phyloP scores from a whole-genome alignment of 2,888 invertebrate species.

The Acronicta alni region DNA sequence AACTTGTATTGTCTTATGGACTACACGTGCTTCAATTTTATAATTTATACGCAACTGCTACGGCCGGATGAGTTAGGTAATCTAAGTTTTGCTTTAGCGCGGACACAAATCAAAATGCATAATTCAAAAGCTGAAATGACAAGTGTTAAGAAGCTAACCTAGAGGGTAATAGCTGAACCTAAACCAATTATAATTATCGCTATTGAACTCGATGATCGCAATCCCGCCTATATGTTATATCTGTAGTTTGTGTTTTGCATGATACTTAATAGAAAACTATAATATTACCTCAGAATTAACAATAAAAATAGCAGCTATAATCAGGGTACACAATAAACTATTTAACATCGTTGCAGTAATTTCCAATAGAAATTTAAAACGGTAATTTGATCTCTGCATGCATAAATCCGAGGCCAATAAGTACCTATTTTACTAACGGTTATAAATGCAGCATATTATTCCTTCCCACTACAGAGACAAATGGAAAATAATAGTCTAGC shows the following conservation, averaged over 20 bases:
- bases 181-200: conserved; percentile 38
- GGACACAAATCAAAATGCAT: conserved; percentile 58
- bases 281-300: conserved; percentile 25
- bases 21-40: conserved; percentile 81
- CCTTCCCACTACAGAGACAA: conserved; percentile 20
- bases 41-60: conserved; percentile 78
- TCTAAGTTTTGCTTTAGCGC: conserved; percentile 71
- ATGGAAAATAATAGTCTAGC: conserved; percentile 43
- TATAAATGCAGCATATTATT: conserved; percentile 8
- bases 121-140: conserved; percentile 25
- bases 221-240: conserved; percentile 81
- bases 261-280: conserved; percentile 67
- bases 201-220: conserved; percentile 86
- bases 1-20: conserved; percentile 71
- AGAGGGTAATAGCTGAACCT: conserved; percentile 35
- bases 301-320: conserved; percentile 5
- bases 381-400: conserved; percentile 40
- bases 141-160: conserved; percentile 47
- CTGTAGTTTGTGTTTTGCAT: conserved; percentile 80
- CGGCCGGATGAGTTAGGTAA: conserved; percentile 67
- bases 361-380: conserved; percentile 11
- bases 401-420: conserved; percentile 17
- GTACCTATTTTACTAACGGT: conserved; percentile 1
- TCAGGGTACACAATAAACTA: conserved; percentile 18
- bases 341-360: conserved; percentile 16